Percentiles rank a stretch among this genome's conserved stretches.
Evolutionary conservation across 1,140 invertebrate genomes (phyloP).

Genomic region (Drosophila yakuba): DNA sequence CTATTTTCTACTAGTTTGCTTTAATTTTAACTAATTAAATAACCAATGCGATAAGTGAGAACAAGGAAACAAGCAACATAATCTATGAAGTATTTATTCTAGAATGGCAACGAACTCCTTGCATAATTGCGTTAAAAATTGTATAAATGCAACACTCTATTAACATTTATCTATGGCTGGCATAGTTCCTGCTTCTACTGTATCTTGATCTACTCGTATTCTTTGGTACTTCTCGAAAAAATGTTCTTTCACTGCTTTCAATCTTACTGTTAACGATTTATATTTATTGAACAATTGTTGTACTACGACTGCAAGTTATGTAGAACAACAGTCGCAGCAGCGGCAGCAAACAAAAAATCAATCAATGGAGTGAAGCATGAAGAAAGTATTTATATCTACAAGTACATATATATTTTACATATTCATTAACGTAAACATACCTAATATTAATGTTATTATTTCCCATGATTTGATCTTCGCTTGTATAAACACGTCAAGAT

Average conservation of each 20-base stretch:
- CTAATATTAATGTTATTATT: conserved; percentile 45
- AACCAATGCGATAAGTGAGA: conserved; percentile 25
- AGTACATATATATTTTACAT: conserved; percentile 50
- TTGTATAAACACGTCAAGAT: conserved; percentile 27
- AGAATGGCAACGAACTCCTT: conserved; percentile 77
- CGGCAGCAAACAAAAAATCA: conserved; percentile 27
- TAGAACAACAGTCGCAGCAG: conserved; percentile 18
- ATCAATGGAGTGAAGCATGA: conserved; percentile 23
- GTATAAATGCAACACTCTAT: conserved; percentile 42
- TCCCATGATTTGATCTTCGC: conserved; percentile 27
- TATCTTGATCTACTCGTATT: conserved; percentile 56
- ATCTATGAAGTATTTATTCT: conserved; percentile 57
- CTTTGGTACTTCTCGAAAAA: conserved; percentile 61
- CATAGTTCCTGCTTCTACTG: conserved; percentile 59
- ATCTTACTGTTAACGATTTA: conserved; percentile 65
- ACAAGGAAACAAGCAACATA: conserved; percentile 21
- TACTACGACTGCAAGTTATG: conserved; percentile 17
- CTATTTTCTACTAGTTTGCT: conserved; percentile 82
- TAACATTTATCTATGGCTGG: conserved; percentile 59
- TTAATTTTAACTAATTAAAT: conserved; percentile 60
- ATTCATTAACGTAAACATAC: conserved; percentile 48
- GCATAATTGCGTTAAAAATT: conserved; percentile 55
- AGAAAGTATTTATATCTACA: conserved; percentile 66
- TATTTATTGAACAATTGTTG: conserved; percentile 65
- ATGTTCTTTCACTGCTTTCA: conserved; percentile 70